phyloP scores from a whole-genome alignment of 1,140 invertebrate species.

The Venustaconcha ellipsiformis region DNA sequence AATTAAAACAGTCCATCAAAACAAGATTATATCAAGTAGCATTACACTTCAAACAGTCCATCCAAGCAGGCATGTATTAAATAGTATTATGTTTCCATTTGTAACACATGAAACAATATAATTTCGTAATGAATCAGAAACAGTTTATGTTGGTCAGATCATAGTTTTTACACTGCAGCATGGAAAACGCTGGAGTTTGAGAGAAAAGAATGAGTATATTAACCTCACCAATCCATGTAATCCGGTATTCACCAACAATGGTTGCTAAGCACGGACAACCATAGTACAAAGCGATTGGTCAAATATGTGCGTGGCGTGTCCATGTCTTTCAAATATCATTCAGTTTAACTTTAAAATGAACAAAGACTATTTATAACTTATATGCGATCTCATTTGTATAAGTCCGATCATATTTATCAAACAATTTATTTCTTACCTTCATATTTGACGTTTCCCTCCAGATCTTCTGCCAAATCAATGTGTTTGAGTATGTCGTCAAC shows the following conservation, averaged over 20 bases:
- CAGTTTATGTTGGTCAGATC: no score
- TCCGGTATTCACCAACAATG: no score
- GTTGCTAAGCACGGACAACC: no score
- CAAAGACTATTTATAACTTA: not conserved
- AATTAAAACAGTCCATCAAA: no score
- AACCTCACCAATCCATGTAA: no score
- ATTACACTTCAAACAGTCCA: not conserved
- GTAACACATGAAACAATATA: no score
- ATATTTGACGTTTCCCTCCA: conserved; percentile 66
- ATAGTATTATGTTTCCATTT: not conserved
- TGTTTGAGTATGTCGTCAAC: conserved; percentile 80
- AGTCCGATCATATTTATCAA: not conserved
- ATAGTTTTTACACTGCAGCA: no score
- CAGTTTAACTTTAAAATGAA: not conserved
- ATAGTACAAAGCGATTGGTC: no score
- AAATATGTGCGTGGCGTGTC: not conserved
- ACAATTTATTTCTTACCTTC: conserved; percentile 47
- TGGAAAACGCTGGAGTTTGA: no score
- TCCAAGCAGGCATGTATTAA: not conserved
- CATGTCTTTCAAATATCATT: not conserved
- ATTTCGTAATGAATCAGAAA: no score
- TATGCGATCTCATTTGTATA: not conserved
- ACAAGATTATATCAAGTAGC: not conserved
- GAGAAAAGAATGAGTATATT: no score
- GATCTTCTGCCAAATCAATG: conserved; percentile 61